Evolutionary conservation across 2,113 vertebrate genomes (phyloP), one percentile per base, ranked within the genome.

Genomic region (Turdus rufiventris): DNA sequence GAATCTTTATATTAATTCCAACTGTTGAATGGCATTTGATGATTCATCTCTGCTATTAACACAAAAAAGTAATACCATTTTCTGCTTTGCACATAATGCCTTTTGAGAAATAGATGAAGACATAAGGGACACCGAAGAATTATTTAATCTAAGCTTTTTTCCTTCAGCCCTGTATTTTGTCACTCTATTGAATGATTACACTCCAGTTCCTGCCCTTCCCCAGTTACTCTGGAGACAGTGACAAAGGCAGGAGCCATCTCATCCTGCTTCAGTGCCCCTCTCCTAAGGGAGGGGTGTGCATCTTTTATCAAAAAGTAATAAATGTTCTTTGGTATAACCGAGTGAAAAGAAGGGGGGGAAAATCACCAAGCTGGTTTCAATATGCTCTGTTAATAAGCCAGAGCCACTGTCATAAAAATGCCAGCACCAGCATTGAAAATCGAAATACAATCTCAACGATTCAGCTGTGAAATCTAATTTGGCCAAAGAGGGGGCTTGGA

Each of bases 21-120:
- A 53, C 68, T 88, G 79, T 88, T 93, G 96, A 93, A 77, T 74
- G 63, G 60, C 67, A 80, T 96, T 83, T 84, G 79, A 63, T 89
- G 91, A 91, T 96, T 90, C 85, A 96, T 94, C 78, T 90, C 82
- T 77, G 90, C 77, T 70, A 67, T 82, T 96, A 96, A 96, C 83
- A 89, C 58, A 80, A 90, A 88, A 90, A 91, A 91, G 82, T 95
- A 95, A 95, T 95, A 90, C 81, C 29, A 7, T 95, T 96, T 95
- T 95, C 84, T 91, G 75, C 89, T 95, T 94, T 87, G 57, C 54
- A 57, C 61, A 18, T 94, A 95, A 97, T 91, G 77, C 94, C 91
- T 92, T 95, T 92, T 95, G 95, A 96, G 94, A 96, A 94, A 96
- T 93, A 92, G 91, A 93, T 94, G 76, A 94, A 95, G 94, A 95